Base-by-base conservation (phyloP, 2,888 invertebrate genomes). In the Sinelater perroti region DNA sequence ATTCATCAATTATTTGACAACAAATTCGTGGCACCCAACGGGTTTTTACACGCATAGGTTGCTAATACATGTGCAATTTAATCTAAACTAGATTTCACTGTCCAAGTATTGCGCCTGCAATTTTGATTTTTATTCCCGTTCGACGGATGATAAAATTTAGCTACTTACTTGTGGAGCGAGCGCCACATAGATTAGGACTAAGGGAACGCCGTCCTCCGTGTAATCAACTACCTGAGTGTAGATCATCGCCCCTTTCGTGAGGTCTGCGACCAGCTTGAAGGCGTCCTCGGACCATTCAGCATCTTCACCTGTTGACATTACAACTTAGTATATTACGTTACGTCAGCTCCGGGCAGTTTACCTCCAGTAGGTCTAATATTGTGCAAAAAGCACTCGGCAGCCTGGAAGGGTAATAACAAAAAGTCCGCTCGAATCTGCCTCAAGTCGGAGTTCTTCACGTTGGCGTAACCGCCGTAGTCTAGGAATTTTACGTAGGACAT, bases 361-460 rank as follows among this genome's bases (percentile, higher is more conserved):
- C 93, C 89, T 73, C 85, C 84, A 54, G 85, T 81, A 53, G 95
- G 92, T 78, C 86, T 86, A 68, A 97, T 85, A 79, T 94, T 89
- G n/a, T 94, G 94, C 72, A 99, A 82, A 75, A 90, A 86, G 75
- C 97, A 95, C 82, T 99, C 98, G 42, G 93, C 90, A 55, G 97
- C 95, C 85, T 98, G 97, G 86, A 98, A 98, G 49, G 98, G 98
- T 77, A 97, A 83, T 56, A 88, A 83, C 85, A 97, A 89, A 78
- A 95, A 97, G 80, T 98, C 97, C 50, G 89, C 89, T 70, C 95
- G 86, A 67, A 99, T 96, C 81, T 97, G 96, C 74, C 93, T 87
- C 73, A 98, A 85, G 65, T 87, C 84, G 52, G 85, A 82, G 67
- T 89, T 88, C 68, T 87, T 86, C 51, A 96, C 85, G 56, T 85